Percentiles rank a stretch among this genome's conserved stretches.
Evolutionary conservation across 2,888 invertebrate species (phyloP).

Genomic region (Xylota sylvarum): DNA sequence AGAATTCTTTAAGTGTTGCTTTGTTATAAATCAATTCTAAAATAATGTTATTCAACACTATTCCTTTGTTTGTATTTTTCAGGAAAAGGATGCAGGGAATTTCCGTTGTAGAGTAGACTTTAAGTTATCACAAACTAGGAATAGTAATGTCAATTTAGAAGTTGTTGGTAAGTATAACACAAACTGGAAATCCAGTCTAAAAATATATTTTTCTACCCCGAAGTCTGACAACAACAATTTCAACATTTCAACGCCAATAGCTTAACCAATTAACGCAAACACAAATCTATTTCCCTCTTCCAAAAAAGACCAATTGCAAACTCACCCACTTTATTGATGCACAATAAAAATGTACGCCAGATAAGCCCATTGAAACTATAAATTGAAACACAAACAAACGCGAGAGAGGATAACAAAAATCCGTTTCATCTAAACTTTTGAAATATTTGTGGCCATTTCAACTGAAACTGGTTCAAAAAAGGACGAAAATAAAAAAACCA

Average conservation of each 20-base stretch:
- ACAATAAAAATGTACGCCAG: conserved; percentile 6
- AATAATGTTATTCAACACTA: no score
- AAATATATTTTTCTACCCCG: neutral
- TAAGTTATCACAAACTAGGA: conserved; percentile 91
- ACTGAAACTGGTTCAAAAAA: neutral
- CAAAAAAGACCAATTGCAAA: neutral
- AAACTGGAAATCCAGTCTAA: no score
- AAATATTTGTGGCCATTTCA: conserved; percentile 44
- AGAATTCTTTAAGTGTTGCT: no score
- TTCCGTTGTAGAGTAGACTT: conserved; percentile 93
- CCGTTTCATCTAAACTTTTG: conserved; percentile 40
- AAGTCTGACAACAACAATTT: neutral
- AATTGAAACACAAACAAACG: conserved; percentile 44
- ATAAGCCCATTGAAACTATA: conserved; percentile 44
- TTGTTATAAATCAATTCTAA: neutral
- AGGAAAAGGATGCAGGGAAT: conserved; percentile 89
- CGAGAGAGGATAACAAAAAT: conserved; percentile 5
- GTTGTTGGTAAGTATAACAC: conserved; percentile 89
- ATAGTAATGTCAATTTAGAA: conserved; percentile 91
- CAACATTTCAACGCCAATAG: neutral
- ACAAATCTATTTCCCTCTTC: conserved; percentile 5
- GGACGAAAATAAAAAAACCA: no score
- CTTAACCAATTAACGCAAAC: conserved; percentile 15
- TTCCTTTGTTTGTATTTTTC: conserved; percentile 72
- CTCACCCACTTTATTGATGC: conserved; percentile 6